A percentile compares a stretch with the other conserved stretches of the same genome.
Conservation (phyloP, 2,113 vertebrate species). For the Lynx canadensis region DNA sequence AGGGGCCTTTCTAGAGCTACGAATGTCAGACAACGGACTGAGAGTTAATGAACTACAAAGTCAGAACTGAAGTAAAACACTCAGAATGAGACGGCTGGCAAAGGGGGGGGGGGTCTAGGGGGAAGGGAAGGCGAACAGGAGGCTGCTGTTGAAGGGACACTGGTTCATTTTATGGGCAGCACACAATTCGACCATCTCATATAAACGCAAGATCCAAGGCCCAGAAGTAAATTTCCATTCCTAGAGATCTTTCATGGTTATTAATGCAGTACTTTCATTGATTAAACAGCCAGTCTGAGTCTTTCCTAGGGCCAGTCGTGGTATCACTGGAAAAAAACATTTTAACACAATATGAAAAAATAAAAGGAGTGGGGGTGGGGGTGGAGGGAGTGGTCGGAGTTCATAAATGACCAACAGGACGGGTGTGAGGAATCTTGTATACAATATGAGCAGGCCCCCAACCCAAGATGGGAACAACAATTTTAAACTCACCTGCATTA, state of each 20-base stretch:
- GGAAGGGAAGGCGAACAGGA: not conserved
- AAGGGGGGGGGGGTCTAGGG: not conserved
- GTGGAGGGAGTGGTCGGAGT: not conserved
- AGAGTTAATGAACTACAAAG: not conserved
- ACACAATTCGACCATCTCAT: not conserved
- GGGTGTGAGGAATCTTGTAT: not conserved
- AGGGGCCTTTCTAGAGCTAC: not conserved
- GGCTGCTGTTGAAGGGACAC: not conserved
- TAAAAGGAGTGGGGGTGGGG: not conserved
- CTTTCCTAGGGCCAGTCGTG: not conserved
- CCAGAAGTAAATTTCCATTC: not conserved
- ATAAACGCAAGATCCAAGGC: not conserved
- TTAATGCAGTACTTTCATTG: not conserved
- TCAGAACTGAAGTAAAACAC: not conserved
- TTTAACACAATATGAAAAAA: not conserved
- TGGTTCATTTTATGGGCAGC: not conserved
- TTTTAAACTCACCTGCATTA: not conserved
- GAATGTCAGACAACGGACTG: not conserved
- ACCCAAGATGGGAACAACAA: not conserved
- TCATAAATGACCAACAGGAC: not conserved
- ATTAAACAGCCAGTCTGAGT: not conserved
- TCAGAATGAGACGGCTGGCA: not conserved
- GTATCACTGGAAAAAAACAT: not conserved
- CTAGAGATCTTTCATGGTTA: not conserved
- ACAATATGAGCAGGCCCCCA: not conserved